Base-by-base conservation (phyloP, 2,888 invertebrate genomes). In the Hemistola chrysoprasaria region DNA sequence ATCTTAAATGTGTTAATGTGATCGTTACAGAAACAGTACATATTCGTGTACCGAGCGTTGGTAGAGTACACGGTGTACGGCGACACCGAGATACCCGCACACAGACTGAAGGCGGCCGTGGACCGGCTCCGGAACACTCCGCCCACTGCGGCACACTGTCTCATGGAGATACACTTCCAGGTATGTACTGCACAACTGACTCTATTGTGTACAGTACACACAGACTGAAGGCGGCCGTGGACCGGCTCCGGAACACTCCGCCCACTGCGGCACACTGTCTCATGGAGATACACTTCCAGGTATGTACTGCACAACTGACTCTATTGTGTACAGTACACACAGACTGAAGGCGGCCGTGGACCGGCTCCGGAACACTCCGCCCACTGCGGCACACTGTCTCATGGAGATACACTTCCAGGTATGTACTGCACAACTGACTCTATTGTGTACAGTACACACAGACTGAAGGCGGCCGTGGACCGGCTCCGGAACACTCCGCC, bases 11-110 rank as follows among this genome's bases (percentile, higher is more conserved):
- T n/a, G n/a, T n/a, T n/a, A n/a, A n/a, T n/a, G n/a, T n/a, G n/a
- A n/a, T n/a, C n/a, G n/a, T n/a, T n/a, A n/a, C 83, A 95, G 93
- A 98, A 98, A 92, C 98, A 98, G 90, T 98, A 98, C 84, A 95
- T 98, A 63, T 98, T 98, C 86, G 95, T 98, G 58, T 98, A 98
- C 79, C 95, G 97, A 23, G 96, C 98, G 31, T 85, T 98, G 28
- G 94, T 98, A 77, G 98, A 98, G 78, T 94, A 94, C 80, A 94
- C 96, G 2, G 95, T 96, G 67, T 97, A 95, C 83, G 97, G 97
- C 1, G 96, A 97, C 78, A 97, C 98, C 0, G 98, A 98, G 85
- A 92, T 97, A 30, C 90, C 92, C 29, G 92, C 94, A 6, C 83
- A 91, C 29, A 92, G 93, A 40, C 90, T 98, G 30, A 95, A 95